Evolutionary conservation across 1,140 invertebrate species (phyloP), one percentile per base, ranked within the genome.

Genomic region (Hestina assimilis): DNA sequence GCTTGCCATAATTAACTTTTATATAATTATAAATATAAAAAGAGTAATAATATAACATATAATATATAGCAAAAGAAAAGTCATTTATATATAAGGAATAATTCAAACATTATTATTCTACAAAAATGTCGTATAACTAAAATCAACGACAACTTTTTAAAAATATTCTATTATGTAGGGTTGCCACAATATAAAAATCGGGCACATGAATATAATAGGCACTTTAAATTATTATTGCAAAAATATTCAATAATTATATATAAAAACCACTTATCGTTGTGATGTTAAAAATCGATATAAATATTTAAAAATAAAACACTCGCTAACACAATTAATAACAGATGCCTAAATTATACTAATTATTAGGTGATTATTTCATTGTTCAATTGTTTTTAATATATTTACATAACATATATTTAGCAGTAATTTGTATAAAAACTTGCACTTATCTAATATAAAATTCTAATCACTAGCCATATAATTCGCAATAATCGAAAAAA

Each of bases 381-480:
- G 21, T 56, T 50, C 33, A 57, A 57, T 57, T 57, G 5, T 38
- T 47, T n/a, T 57, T 58, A 52, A 57, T 58, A 43, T 60, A 63
- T 63, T 59, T 63, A 63, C 61, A 63, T n/a, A n/a, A n/a, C n/a
- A 28, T 29, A 41, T 50, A 50, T 28, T 51, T 51, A 51, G 48
- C 48, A 61, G 67, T 72, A 66, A 61, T 60, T 72, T 66, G 63
- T 57, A 72, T 69, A 59, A 62, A 66, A 79, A 75, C 66, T 59
- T 9, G 41, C 29, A 45, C 54, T 72, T 75, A 69, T 48, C 79
- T 83, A 87, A 76, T 69, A 80, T 85, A 85, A 86, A 81, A 38
- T 47, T 81, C 83, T 87, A 87, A 85, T 87, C 83, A 87, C 83
- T 87, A 87, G 83, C 83, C 83, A 87, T 87, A 63, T 79, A 78